Evolutionary conservation across 2,797 vertebrate genomes (phyloP).

Genomic region (Sarcoramphus papa): DNA sequence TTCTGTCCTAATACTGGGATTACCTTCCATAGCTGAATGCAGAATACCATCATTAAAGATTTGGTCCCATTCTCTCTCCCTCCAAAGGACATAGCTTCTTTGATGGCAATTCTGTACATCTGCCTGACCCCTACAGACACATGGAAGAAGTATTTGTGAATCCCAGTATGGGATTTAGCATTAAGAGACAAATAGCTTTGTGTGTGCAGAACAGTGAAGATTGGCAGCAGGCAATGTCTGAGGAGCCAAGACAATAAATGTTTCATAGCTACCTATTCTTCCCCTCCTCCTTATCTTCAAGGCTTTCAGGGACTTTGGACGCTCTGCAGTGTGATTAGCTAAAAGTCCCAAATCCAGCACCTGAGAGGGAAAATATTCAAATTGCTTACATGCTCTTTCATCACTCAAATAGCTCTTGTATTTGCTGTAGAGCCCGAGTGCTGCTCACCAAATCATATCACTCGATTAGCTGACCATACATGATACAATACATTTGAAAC

Average conservation of each 20-base stretch:
- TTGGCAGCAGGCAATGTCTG: neutral
- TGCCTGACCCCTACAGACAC: neutral
- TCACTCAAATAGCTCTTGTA: neutral
- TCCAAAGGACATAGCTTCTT: neutral
- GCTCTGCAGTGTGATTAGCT: neutral
- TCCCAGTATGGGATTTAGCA: neutral
- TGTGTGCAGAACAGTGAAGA: neutral
- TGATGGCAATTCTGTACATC: neutral
- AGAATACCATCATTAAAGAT: neutral
- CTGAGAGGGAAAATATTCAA: neutral
- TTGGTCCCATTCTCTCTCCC: neutral
- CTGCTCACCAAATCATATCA: neutral
- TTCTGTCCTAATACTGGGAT: neutral
- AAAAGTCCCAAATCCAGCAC: neutral
- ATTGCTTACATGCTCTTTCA: neutral
- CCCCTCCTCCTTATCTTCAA: neutral
- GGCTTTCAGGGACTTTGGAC: neutral
- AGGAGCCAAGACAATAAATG: conserved; percentile 4
- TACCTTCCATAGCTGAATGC: neutral
- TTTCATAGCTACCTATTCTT: conserved; percentile 4
- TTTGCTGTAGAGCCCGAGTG: neutral
- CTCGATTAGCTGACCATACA: neutral
- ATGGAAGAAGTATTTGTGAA: neutral
- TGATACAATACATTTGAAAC: neutral
- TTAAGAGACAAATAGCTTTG: neutral